Evolutionary conservation across 2,888 invertebrate genomes (phyloP), one percentile per base, ranked within the genome.

Genomic region (Psylliodes chrysocephalus): DNA sequence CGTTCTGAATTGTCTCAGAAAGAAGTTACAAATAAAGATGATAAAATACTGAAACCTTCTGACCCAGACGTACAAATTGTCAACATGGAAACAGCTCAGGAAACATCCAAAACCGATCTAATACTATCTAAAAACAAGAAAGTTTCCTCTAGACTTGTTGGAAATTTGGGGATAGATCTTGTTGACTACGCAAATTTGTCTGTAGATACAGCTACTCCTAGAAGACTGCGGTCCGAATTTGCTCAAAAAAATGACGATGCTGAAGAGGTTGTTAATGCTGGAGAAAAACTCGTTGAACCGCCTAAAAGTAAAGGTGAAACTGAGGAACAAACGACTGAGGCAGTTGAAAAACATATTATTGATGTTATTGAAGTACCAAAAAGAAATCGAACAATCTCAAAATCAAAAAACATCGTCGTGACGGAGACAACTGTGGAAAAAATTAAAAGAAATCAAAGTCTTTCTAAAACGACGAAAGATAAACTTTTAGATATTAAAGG

Each of bases 201-300:
- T 18, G 30, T 49, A 1, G 28, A 49, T 30, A 49, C 49, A 14
- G 12, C 33, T n/a, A 47, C 66, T 1, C 64, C 62, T 19, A 68
- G 61, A 59, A 47, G 52, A 7, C 38, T 68, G 14, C 60, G 62
- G 44, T 61, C 68, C 19, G 65, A 68, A 8, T 38, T 46, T 35
- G 28, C 3, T 18, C 64, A 68, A 33, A 56, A 64, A 15, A 54
- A 60, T 54, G 17, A 14, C 1, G 12, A 14, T 2, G 38, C 22
- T 54, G 17, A 14, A 1, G 12, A 14, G 1, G 38, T 22, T 22
- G 6, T 22, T 22, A 6, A 22, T 22, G 6, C 22, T 6, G 3
- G 6, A 22, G 22, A 22, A 22, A 22, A 22, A 22, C 6, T 22
- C 2, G 2, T 6, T 22, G 22, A 22, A 22, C 6, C 22, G 28